A percentile compares a stretch with the other conserved stretches of the same genome.
Conservation (phyloP, 2,888 invertebrate genomes). For the Drosophila pseudotalamancana region DNA sequence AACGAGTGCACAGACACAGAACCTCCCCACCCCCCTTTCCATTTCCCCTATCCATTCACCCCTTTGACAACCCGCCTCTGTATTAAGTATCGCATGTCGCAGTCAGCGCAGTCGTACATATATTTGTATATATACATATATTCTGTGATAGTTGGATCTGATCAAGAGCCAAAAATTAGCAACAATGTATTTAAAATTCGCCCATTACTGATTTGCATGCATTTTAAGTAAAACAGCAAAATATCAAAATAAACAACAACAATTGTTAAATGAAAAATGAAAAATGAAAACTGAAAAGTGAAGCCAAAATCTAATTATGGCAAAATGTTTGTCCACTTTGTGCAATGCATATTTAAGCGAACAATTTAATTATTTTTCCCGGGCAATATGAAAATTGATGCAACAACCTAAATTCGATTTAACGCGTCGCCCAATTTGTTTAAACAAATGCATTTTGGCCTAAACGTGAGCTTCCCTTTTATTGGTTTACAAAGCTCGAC, state of each 20-base stretch:
- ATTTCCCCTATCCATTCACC: too few relatives aligned
- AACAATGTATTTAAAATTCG: conserved; percentile 20
- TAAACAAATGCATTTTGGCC: conserved; percentile 21
- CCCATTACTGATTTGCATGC: conserved; percentile 16
- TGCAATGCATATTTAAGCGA: conserved; percentile 23
- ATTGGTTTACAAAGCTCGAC: conserved; percentile 12
- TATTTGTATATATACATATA: neutral
- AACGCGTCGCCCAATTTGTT: conserved; percentile 27
- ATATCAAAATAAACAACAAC: neutral
- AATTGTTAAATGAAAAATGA: too few relatives aligned
- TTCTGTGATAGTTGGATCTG: neutral
- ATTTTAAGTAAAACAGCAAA: conserved; percentile 22
- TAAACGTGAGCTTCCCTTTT: neutral
- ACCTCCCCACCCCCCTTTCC: too few relatives aligned
- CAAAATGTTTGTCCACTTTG: conserved; percentile 18
- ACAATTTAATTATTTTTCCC: conserved; percentile 35
- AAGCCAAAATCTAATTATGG: conserved; percentile 26
- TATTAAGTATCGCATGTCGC: conserved; percentile 5
- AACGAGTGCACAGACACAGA: neutral
- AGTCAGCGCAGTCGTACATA: conserved; percentile 7
- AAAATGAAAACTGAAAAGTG: neutral
- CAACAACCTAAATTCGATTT: conserved; percentile 31
- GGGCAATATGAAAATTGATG: conserved; percentile 13
- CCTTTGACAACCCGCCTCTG: too few relatives aligned
- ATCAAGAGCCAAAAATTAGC: conserved; percentile 5